Percentiles rank a stretch among this genome's conserved stretches.
phyloP scores from a whole-genome alignment of 2,888 invertebrate species.

The Elaeidobius kamerunicus region DNA sequence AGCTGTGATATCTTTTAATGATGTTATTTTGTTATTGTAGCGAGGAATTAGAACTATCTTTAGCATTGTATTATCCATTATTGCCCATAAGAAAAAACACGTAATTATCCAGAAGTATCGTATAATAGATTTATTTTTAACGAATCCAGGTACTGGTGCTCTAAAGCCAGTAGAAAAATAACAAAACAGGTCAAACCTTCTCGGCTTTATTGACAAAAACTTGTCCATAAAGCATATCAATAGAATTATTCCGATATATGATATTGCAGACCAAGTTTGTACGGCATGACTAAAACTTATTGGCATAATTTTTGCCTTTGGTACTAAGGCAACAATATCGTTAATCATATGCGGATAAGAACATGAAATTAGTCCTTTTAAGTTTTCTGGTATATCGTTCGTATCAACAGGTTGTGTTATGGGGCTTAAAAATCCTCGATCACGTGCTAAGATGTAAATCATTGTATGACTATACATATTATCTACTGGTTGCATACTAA shows the following conservation, averaged over 20 bases:
- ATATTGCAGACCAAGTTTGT: not conserved
- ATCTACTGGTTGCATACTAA: not conserved
- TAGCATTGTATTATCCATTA: not conserved
- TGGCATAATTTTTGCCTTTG: slow-evolving; percentile 1
- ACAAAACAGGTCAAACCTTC: not conserved
- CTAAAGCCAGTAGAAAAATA: not conserved
- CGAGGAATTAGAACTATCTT: slow-evolving; percentile 3
- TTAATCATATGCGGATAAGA: slow-evolving; percentile 12
- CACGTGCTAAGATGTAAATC: not conserved
- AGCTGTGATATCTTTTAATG: not conserved
- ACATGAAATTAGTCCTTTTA: not conserved
- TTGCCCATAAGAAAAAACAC: slow-evolving; percentile 1
- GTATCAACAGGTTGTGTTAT: not conserved
- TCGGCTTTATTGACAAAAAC: not conserved
- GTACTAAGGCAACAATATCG: not conserved
- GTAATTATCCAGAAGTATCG: slow-evolving; percentile 1
- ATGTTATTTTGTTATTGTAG: not conserved
- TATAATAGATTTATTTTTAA: not conserved
- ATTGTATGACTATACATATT: not conserved
- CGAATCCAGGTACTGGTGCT: not conserved
- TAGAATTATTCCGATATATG: not conserved
- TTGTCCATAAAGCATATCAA: not conserved
- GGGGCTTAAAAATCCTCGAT: not conserved
- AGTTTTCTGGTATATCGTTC: not conserved
- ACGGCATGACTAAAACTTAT: not conserved